Evolutionary conservation across 2,113 vertebrate genomes (phyloP).

Genomic region (Chloropsis cyanopogon): DNA sequence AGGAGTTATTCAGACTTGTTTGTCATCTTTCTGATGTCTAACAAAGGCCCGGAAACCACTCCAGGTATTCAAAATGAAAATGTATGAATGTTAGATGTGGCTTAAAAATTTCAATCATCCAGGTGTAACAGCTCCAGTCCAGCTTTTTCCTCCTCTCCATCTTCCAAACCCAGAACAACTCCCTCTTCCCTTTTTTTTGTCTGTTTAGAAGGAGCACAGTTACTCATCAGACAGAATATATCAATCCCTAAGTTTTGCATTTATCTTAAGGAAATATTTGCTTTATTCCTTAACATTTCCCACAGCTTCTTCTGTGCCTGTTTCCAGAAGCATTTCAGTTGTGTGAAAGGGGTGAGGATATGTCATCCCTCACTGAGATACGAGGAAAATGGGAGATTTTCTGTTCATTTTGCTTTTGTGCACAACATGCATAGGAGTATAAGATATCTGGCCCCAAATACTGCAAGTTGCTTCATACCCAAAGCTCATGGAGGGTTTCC

Average conservation of each 20-base stretch:
- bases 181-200: fast-evolving
- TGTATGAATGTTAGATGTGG: neutral
- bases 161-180: neutral
- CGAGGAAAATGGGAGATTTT: neutral
- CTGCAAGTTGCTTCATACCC: neutral
- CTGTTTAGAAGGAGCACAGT: neutral
- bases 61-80: neutral
- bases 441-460: neutral
- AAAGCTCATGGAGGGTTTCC: neutral
- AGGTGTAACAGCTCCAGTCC: neutral
- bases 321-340: neutral
- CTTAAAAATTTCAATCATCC: neutral
- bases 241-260: neutral
- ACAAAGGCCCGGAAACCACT: neutral
- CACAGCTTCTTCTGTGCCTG: neutral
- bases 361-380: neutral
- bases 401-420: neutral
- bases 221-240: neutral
- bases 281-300: neutral
- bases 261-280: neutral
- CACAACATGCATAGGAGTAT: neutral
- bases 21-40: neutral
- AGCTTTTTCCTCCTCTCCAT: neutral
- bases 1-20: neutral
- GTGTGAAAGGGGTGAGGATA: neutral